These are phyloP conservation scores for Altica lythri DNA, from an alignment of 2,888 invertebrate genomes.

Conservation along the genomic window DNA sequence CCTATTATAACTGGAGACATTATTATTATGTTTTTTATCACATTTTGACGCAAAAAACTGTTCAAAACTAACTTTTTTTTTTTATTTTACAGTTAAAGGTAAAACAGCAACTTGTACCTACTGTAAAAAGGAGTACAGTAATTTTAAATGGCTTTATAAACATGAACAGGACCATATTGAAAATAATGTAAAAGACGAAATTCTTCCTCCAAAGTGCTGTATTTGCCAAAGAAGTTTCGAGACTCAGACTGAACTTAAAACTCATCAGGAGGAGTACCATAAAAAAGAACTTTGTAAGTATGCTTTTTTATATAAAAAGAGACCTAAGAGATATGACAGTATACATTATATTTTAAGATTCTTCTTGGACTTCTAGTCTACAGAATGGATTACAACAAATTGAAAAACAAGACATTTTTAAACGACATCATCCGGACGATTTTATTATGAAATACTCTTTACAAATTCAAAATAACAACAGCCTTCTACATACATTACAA, in stretches of 20 bases:
- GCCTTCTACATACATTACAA: constrained; percentile 12
- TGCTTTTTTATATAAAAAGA: too few species aligned
- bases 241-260: constrained; percentile 51
- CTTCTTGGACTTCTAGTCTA: constrained; percentile 17
- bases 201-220: constrained; percentile 47
- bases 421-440: constrained; percentile 5
- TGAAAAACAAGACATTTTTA: constrained; percentile 8
- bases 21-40: too few species aligned
- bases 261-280: constrained; percentile 55
- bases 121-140: constrained; percentile 43
- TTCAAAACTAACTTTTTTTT: too few species aligned
- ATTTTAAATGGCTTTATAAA: constrained; percentile 43
- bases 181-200: constrained; percentile 17
- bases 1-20: too few species aligned
- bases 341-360: constrained; percentile 7
- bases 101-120: constrained; percentile 40
- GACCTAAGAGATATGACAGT: too few species aligned
- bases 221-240: constrained; percentile 54
- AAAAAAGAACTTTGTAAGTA: constrained; percentile 52
- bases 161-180: constrained; percentile 44
- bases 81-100: constrained; percentile 25
- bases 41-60: too few species aligned
- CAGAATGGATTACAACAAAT: constrained; percentile 6
- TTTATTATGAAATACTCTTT: constrained; percentile 15
- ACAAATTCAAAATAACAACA: constrained; percentile 1